Evolutionary conservation across 2,113 vertebrate species (phyloP).

Genomic region (Tragelaphus strepsiceros): DNA sequence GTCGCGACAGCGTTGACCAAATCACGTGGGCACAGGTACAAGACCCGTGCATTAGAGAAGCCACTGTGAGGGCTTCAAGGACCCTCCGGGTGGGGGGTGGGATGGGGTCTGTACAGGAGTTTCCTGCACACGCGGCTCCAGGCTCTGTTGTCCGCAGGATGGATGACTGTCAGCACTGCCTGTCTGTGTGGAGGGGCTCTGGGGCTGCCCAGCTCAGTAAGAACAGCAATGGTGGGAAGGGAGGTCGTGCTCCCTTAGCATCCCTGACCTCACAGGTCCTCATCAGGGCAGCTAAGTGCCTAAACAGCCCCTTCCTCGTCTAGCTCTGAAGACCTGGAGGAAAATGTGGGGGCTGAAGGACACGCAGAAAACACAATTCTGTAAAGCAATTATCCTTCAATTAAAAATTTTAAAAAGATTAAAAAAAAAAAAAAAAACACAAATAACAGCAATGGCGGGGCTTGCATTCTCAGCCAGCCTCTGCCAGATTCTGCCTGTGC

Average conservation of each 20-base stretch:
- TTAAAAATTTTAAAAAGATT: background rate
- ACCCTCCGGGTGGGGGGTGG: no score
- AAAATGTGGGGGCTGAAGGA: background rate
- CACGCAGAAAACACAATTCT: background rate
- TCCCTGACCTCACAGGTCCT: background rate
- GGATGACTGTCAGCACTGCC: rapidly evolving
- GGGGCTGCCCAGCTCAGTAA: background rate
- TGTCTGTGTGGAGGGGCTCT: background rate
- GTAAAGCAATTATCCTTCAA: background rate
- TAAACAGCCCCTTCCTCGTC: background rate
- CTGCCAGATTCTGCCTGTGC: background rate
- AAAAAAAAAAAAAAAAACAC: background rate
- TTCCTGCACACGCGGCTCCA: background rate
- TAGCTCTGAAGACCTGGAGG: background rate
- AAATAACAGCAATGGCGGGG: background rate
- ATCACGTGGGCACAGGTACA: no score
- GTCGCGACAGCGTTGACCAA: background rate
- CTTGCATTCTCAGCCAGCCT: background rate
- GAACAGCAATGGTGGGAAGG: background rate
- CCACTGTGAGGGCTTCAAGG: background rate
- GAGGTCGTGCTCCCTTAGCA: background rate
- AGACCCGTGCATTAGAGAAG: background rate
- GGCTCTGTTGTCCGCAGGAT: background rate
- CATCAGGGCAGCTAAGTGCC: background rate
- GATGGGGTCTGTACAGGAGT: background rate